These are phyloP conservation scores for Taurulus bubalis DNA, from an alignment of 2,113 vertebrate genomes.

Conservation along the genomic window DNA sequence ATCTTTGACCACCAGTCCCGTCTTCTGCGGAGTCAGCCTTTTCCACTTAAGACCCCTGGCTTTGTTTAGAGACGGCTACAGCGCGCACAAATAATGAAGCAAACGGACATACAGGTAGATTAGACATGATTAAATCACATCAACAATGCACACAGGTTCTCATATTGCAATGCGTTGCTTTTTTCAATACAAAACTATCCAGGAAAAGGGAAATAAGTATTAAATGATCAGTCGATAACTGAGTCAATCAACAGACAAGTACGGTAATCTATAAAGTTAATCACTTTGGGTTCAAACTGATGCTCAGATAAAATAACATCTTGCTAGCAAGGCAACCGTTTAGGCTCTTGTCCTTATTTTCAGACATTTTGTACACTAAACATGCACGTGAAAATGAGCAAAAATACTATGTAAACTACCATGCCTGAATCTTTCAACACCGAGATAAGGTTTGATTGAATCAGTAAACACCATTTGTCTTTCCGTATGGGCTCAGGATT, in stretches of 20 bases:
- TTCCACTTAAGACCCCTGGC: conserved; percentile 59
- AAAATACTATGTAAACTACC: neutral
- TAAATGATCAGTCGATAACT: neutral
- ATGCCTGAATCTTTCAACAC: neutral
- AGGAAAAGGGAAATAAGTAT: neutral
- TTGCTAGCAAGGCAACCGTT: neutral
- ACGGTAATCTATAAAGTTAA: no score
- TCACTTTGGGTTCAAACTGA: conserved; percentile 1
- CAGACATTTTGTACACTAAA: neutral
- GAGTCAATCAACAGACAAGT: neutral
- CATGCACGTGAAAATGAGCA: neutral
- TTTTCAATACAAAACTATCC: neutral
- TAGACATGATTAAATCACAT: neutral
- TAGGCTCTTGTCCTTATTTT: neutral
- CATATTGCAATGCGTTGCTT: neutral
- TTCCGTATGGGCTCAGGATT: neutral
- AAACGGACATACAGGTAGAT: neutral
- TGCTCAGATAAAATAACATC: neutral
- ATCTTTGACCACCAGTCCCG: conserved; percentile 72
- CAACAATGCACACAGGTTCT: neutral
- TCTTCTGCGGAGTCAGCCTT: conserved; percentile 32
- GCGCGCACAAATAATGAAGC: neutral
- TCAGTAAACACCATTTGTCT: neutral
- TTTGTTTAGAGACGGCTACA: conserved; percentile 29
- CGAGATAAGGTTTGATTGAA: neutral